A percentile compares a stretch with the other conserved stretches of the same genome.
These are phyloP conservation scores for Ciconia nigra DNA, from an alignment of 2,797 vertebrate species.

Conservation along the genomic window DNA sequence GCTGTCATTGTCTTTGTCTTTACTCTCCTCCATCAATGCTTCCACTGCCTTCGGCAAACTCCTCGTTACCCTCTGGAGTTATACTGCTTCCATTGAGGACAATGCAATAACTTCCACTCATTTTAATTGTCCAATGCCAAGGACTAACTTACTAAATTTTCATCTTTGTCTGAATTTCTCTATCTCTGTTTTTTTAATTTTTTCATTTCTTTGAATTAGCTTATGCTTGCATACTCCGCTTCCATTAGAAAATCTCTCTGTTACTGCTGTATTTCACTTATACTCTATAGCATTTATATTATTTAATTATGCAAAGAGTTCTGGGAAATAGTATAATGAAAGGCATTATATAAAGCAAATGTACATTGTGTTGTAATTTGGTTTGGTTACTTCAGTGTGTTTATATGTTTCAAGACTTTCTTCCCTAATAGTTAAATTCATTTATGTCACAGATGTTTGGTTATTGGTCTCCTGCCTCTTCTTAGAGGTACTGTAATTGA, in stretches of 20 bases:
- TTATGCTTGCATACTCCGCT: not conserved
- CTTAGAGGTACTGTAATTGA: slow-evolving; percentile 60
- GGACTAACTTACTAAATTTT: not conserved
- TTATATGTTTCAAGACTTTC: slow-evolving; percentile 21
- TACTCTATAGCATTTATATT: not conserved
- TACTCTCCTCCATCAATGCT: not conserved
- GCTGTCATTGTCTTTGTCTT: not conserved
- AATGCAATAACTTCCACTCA: not conserved
- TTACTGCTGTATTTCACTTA: not conserved
- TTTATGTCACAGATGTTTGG: slow-evolving; percentile 44
- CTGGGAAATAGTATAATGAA: slow-evolving; percentile 40
- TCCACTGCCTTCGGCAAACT: not conserved
- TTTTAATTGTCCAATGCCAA: not conserved
- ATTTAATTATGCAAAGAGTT: slow-evolving; percentile 26
- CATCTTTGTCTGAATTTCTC: not conserved
- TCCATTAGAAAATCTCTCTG: not conserved
- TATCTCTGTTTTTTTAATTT: not conserved
- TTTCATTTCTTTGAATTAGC: not conserved
- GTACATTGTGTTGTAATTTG: slow-evolving; percentile 13
- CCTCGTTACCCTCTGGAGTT: not conserved
- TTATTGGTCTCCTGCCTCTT: slow-evolving; percentile 53
- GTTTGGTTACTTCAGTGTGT: slow-evolving; percentile 19
- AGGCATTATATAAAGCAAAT: not conserved
- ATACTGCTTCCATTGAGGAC: not conserved
- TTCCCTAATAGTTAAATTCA: slow-evolving; percentile 45